These are phyloP conservation scores for Mythimna vitellina DNA, from an alignment of 2,888 invertebrate genomes.

Conservation along the genomic window DNA sequence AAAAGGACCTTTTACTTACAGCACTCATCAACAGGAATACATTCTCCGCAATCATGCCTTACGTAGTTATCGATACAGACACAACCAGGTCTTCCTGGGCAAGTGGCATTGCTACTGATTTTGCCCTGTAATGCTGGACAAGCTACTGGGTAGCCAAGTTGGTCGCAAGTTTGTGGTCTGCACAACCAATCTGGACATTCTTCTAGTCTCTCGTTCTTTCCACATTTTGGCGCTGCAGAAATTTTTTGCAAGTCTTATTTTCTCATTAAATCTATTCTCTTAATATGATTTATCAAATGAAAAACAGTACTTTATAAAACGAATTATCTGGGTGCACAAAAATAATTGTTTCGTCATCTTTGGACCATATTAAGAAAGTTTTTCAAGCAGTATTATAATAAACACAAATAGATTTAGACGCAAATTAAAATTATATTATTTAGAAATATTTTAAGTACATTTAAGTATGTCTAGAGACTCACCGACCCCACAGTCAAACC, in stretches of 20 bases:
- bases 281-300: neutral
- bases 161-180: slow-evolving; percentile 54
- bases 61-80: slow-evolving; percentile 40
- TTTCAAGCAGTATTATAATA: no score
- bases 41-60: slow-evolving; percentile 20
- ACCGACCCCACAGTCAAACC: no score
- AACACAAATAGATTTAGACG: no score
- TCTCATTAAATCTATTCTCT: neutral
- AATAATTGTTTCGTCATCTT: neutral
- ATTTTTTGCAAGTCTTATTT: no score
- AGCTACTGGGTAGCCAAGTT: slow-evolving; percentile 61
- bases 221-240: slow-evolving; percentile 48
- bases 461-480: no score
- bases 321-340: neutral
- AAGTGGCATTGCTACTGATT: neutral
- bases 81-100: slow-evolving; percentile 38
- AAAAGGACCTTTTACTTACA: slow-evolving; percentile 17
- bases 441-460: no score
- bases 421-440: no score
- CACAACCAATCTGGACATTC: slow-evolving; percentile 59
- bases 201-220: slow-evolving; percentile 58
- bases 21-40: slow-evolving; percentile 32
- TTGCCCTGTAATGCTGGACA: slow-evolving; percentile 38
- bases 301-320: neutral
- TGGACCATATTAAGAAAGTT: neutral